A percentile compares a stretch with the other conserved stretches of the same genome.
Conservation (phyloP, 2,113 vertebrate genomes). For the Callionymus lyra region DNA sequence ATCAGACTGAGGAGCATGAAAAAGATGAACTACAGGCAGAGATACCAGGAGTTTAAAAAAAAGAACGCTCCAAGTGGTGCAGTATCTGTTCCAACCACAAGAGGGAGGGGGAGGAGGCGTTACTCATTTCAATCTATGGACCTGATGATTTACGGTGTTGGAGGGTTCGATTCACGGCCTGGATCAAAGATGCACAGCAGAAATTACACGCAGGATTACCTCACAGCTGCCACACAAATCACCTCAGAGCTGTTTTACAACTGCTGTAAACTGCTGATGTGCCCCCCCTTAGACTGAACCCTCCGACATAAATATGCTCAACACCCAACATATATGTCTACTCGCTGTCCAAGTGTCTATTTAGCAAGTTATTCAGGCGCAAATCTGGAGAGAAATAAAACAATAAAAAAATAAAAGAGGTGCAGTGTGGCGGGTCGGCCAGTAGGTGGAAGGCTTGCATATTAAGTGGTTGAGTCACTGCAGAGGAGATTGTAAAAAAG, state of each 20-base stretch:
- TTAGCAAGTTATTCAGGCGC: conserved; percentile 27
- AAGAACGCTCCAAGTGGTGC: conserved; percentile 20
- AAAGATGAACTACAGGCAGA: too few species aligned
- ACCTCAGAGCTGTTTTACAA: conserved; percentile 21
- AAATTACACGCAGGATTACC: conserved; percentile 28
- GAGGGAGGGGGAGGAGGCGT: conserved; percentile 35
- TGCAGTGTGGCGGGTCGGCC: conserved; percentile 49
- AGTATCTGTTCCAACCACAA: conserved; percentile 53
- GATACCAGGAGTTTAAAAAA: too few species aligned
- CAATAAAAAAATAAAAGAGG: conserved; percentile 13
- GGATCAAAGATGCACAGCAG: conserved; percentile 7
- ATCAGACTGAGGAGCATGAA: too few species aligned
- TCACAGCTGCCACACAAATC: conserved; percentile 41
- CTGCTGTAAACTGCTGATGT: conserved; percentile 40
- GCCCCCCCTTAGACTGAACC: conserved; percentile 34
- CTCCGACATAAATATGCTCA: conserved; percentile 37
- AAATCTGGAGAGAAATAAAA: conserved; percentile 16
- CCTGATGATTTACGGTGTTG: conserved; percentile 22
- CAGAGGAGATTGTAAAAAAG: conserved; percentile 11
- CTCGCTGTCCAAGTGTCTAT: conserved; percentile 34
- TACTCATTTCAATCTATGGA: conserved; percentile 39
- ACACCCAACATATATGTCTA: conserved; percentile 35
- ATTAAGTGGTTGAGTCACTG: conserved; percentile 51
- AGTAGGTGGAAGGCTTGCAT: conserved; percentile 60
- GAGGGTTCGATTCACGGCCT: conserved; percentile 8